Conservation (phyloP, 2,888 invertebrate species). For the Morinoia aosen region DNA sequence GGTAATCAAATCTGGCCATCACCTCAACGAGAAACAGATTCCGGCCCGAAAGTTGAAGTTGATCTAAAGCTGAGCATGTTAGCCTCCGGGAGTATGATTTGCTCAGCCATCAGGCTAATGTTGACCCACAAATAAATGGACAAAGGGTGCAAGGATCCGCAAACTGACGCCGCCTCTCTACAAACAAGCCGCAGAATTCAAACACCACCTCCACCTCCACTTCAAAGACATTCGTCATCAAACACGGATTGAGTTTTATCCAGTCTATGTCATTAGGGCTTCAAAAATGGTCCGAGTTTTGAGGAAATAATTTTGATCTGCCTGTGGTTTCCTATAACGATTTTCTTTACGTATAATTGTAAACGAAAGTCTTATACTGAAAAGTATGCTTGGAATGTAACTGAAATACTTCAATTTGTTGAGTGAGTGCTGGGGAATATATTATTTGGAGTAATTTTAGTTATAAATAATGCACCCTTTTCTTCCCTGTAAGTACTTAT, state of each 20-base stretch:
- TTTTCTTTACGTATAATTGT: neutral
- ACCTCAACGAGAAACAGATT: constrained; percentile 39
- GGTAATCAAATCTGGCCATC: constrained; percentile 30
- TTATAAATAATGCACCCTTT: too few relatives aligned
- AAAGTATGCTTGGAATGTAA: neutral
- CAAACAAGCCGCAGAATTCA: constrained; percentile 29
- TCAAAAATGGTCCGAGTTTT: neutral
- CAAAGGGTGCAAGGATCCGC: constrained; percentile 46
- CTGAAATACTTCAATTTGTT: neutral
- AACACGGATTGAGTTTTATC: constrained; percentile 33
- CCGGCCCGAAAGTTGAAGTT: neutral
- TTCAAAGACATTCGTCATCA: constrained; percentile 31
- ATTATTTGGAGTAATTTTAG: neutral
- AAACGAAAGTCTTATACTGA: neutral
- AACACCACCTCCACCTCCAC: constrained; percentile 27
- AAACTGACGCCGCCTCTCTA: constrained; percentile 32
- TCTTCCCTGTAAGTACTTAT: neutral
- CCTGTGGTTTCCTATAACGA: neutral
- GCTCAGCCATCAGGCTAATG: constrained; percentile 40
- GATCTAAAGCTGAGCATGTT: neutral
- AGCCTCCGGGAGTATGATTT: constrained; percentile 19
- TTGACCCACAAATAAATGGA: constrained; percentile 45
- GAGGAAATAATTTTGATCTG: neutral
- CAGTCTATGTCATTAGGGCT: constrained; percentile 28
- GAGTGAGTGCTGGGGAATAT: neutral